These are phyloP conservation scores for Spatulosminthurus flaviceps DNA, from an alignment of 2,888 invertebrate genomes.

Conservation along the genomic window DNA sequence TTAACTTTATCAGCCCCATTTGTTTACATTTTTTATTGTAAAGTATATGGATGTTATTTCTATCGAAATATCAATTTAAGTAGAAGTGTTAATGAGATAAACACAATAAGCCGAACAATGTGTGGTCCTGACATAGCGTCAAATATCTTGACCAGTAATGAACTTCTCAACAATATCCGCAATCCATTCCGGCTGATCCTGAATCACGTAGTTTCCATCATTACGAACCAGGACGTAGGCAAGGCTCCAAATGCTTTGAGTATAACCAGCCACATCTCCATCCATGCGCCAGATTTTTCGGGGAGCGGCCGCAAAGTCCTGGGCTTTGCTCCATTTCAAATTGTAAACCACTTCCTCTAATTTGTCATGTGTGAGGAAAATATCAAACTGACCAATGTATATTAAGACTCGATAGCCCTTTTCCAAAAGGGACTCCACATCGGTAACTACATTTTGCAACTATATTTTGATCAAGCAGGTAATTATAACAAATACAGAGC, in stretches of 20 bases:
- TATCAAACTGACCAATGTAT: constrained; percentile 90
- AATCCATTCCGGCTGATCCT: background rate
- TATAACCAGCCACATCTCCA: constrained; percentile 78
- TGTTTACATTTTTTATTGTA: too few species aligned
- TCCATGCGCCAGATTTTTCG: constrained; percentile 75
- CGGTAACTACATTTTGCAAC: too few species aligned
- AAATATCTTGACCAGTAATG: background rate
- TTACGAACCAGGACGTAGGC: constrained; percentile 79
- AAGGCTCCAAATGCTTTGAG: constrained; percentile 76
- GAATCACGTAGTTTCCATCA: constrained; percentile 70
- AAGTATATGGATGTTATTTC: too few species aligned
- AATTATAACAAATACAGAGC: too few species aligned
- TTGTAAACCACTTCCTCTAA: constrained; percentile 80
- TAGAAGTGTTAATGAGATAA: too few species aligned
- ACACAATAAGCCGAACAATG: too few species aligned
- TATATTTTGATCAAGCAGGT: too few species aligned
- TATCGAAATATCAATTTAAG: too few species aligned
- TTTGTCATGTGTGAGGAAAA: constrained; percentile 87
- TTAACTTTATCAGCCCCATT: too few species aligned
- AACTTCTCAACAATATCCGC: background rate
- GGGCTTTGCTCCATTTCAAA: constrained; percentile 76
- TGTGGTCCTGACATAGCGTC: too few species aligned
- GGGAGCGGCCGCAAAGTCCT: constrained; percentile 74
- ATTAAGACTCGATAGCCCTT: constrained; percentile 71
- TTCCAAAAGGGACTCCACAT: constrained; percentile 75